Conservation (phyloP, 2,888 invertebrate species). For the Drosophila phalerata region DNA sequence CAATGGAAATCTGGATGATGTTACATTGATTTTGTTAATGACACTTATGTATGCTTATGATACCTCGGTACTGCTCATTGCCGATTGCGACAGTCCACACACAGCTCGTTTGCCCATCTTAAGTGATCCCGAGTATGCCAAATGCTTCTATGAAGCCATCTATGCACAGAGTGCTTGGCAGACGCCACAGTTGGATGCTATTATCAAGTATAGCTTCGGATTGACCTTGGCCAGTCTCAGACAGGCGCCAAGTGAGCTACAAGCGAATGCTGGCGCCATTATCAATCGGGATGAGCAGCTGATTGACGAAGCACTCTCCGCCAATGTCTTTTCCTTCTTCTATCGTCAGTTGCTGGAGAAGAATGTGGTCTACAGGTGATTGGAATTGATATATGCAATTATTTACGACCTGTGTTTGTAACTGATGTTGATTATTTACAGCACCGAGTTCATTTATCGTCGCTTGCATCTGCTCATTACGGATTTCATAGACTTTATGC, state of each 20-base stretch:
- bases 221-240: slow-evolving; percentile 89
- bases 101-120: slow-evolving; percentile 89
- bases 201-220: slow-evolving; percentile 90
- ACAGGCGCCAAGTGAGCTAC: slow-evolving; percentile 87
- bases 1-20: slow-evolving; percentile 91
- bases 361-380: slow-evolving; percentile 88
- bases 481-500: slow-evolving; percentile 97
- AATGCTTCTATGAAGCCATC: slow-evolving; percentile 86
- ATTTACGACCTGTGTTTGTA: too few relatives aligned
- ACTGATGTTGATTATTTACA: slow-evolving; percentile 24
- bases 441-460: slow-evolving; percentile 92
- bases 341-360: slow-evolving; percentile 90
- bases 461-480: slow-evolving; percentile 94
- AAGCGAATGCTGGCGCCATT: slow-evolving; percentile 86
- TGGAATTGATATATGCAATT: not conserved
- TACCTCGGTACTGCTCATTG: slow-evolving; percentile 90
- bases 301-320: slow-evolving; percentile 92
- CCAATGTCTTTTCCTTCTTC: slow-evolving; percentile 92
- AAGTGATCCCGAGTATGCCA: slow-evolving; percentile 87
- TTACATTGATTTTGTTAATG: slow-evolving; percentile 92
- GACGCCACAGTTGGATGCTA: slow-evolving; percentile 85
- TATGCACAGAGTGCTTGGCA: slow-evolving; percentile 67
- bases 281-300: slow-evolving; percentile 92
- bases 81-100: slow-evolving; percentile 91
- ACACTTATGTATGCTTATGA: slow-evolving; percentile 94